Percentiles rank a stretch among this genome's conserved stretches.
Evolutionary conservation across 2,888 invertebrate species (phyloP).

Genomic region (Molorchus minor): DNA sequence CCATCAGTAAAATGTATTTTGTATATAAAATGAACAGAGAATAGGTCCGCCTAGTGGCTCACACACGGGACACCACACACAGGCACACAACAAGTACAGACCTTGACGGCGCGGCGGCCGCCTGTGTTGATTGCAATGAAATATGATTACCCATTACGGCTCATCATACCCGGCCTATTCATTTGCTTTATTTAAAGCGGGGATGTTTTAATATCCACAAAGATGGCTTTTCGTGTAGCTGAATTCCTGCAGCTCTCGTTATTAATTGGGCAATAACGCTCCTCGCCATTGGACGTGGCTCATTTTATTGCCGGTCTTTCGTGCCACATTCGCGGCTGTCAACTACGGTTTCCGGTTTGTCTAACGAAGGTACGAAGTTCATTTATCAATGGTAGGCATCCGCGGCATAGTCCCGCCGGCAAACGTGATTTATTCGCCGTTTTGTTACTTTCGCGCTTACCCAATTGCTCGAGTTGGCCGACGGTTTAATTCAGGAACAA

Average conservation of each 20-base stretch:
- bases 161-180: conserved; percentile 56
- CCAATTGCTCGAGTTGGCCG: too few species aligned
- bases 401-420: conserved; percentile 22
- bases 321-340: conserved; percentile 46
- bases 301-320: conserved; percentile 52
- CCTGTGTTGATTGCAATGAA: conserved; percentile 46
- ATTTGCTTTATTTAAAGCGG: conserved; percentile 52
- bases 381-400: conserved; percentile 48
- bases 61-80: not conserved
- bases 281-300: conserved; percentile 46
- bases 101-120: too few species aligned
- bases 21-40: too few species aligned
- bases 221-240: conserved; percentile 62
- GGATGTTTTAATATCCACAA: conserved; percentile 61
- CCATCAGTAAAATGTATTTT: too few species aligned
- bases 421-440: conserved; percentile 31
- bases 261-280: conserved; percentile 62
- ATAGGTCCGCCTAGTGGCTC: too few species aligned
- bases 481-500: too few species aligned
- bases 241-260: conserved; percentile 59
- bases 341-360: conserved; percentile 52
- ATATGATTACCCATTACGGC: conserved; percentile 56
- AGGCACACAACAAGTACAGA: conserved; percentile 8
- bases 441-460: conserved; percentile 1
- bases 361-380: conserved; percentile 52